phyloP scores from a whole-genome alignment of 2,888 invertebrate genomes.

The Limnephilus rhombicus region DNA sequence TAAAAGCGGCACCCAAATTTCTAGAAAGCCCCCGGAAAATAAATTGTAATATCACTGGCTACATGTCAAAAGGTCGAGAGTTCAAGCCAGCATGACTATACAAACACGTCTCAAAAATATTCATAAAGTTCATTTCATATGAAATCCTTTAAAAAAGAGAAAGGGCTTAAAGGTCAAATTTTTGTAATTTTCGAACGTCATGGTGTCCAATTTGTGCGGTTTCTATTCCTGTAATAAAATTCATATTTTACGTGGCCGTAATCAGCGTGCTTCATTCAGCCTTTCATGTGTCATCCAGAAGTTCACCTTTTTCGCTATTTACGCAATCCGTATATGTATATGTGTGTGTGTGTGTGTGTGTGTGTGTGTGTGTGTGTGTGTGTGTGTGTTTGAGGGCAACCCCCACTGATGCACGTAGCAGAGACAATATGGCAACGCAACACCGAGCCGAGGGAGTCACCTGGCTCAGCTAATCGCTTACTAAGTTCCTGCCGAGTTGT shows the following conservation, averaged over 20 bases:
- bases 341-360: too few relatives aligned
- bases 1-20: too few relatives aligned
- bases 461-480: background rate
- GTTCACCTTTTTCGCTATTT: background rate
- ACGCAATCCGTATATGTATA: background rate
- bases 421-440: background rate
- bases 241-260: background rate
- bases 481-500: constrained; percentile 1
- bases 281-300: background rate
- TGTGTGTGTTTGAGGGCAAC: background rate
- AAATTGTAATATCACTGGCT: background rate
- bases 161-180: background rate
- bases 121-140: background rate
- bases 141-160: background rate
- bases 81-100: background rate
- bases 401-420: background rate
- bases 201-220: background rate
- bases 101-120: background rate
- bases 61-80: background rate
- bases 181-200: background rate
- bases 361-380: too few relatives aligned
- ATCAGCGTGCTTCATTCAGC: too few relatives aligned
- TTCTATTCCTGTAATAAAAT: background rate
- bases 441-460: background rate
- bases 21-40: background rate